Evolutionary conservation across 2,888 invertebrate species (phyloP), one percentile per base, ranked within the genome.

Genomic region (Timema podura): DNA sequence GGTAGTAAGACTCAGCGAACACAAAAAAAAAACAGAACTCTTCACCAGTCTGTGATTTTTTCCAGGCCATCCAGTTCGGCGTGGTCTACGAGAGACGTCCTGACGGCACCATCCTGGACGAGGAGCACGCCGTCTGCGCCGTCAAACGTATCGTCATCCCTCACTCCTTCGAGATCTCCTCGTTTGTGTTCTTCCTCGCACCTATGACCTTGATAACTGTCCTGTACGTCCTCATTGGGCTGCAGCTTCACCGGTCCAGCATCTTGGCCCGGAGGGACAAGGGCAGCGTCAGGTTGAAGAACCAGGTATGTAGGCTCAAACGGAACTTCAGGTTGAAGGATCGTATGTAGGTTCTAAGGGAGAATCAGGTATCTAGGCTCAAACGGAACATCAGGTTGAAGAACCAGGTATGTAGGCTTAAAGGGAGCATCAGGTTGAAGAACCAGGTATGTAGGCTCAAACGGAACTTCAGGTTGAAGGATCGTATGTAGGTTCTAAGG

Each of bases 51-150:
- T 95, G 0, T n/a, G n/a, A n/a, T n/a, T n/a, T n/a, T n/a, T n/a
- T n/a, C n/a, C 91, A 91, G 81, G 92, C 91, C 5, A 87, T 91
- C 77, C 91, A 93, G 78, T 92, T 91, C 76, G 92, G 93, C 6
- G 85, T 95, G 13, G 85, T 88, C 66, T 61, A 16, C 59, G 69
- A 64, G 6, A 67, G 64, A 16, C 51, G 66, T 16, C 30, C 64
- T 11, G 65, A 59, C 61, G 70, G 70, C 13, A 48, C 51, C 1
- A 69, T 64, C 49, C 48, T 57, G 47, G 51, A 68, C 64, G 65
- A 69, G 65, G 73, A 72, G 46, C 71, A 70, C 66, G 67, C 73
- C 67, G 74, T 84, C 81, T 87, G 84, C 74, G 78, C 85, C 13
- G 84, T 86, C 74, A 84, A 83, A 11, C 77, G 81, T 69, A 81